Percentiles rank a stretch among this genome's conserved stretches.
Conservation (phyloP, 2,797 vertebrate species). For the Enteromius unitaeniatus region DNA sequence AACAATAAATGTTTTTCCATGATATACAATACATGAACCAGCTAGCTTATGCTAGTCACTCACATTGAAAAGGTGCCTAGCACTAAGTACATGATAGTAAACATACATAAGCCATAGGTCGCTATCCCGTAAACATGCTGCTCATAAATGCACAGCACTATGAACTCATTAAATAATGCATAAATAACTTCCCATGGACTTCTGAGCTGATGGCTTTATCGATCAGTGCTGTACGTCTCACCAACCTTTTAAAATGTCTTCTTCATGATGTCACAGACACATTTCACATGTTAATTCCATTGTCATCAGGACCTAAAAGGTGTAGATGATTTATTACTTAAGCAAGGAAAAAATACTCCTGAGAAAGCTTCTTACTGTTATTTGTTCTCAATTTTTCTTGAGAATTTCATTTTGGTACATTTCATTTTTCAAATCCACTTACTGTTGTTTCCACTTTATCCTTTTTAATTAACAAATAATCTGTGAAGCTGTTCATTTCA, state of each 20-base stretch:
- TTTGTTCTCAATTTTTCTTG: not conserved
- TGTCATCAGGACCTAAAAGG: not conserved
- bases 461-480: conserved; percentile 39
- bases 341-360: not conserved
- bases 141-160: conserved; percentile 48
- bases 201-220: conserved; percentile 52
- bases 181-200: conserved; percentile 51
- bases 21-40: not conserved
- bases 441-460: conserved; percentile 20
- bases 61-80: not conserved
- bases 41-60: not conserved
- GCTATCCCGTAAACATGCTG: conserved; percentile 46
- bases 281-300: not conserved
- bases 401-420: conserved; percentile 2
- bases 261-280: conserved; percentile 24
- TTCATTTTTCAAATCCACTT: not conserved
- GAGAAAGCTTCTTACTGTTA: not conserved
- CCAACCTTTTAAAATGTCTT: conserved; percentile 42
- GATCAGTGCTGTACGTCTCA: conserved; percentile 48
- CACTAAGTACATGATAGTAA: conserved; percentile 35
- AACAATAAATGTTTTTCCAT: not conserved
- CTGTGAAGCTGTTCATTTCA: conserved; percentile 20
- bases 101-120: conserved; percentile 49
- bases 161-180: conserved; percentile 62
- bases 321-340: not conserved